Base-by-base conservation (phyloP, 1,140 invertebrate species). In the Euborellia annulipes region DNA sequence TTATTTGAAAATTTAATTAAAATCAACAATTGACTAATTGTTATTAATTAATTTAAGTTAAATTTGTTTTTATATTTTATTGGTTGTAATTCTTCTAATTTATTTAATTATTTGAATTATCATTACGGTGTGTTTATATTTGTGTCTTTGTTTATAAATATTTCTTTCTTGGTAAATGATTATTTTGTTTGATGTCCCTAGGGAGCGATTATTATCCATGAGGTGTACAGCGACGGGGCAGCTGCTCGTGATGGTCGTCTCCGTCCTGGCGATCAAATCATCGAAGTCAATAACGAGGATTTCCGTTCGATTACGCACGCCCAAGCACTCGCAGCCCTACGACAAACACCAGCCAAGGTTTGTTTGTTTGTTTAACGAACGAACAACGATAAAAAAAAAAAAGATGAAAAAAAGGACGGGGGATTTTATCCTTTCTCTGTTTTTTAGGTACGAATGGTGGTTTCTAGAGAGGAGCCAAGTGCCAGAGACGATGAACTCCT, bases 151-250 rank as follows among this genome's bases (percentile, higher is more conserved):
- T n/a, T n/a, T 2, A 9, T 2, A 3, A 20, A 17, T 18, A 36
- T 36, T n/a, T n/a, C n/a, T n/a, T n/a, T n/a, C n/a, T n/a, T n/a
- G n/a, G n/a, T n/a, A n/a, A n/a, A n/a, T n/a, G n/a, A 18, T 41
- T 39, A 22, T 47, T 46, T 36, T 50, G 52, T 36, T 63, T 68
- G 0, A n/a, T n/a, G n/a, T n/a, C n/a, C n/a, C n/a, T 59, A 93
- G 87, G 85, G 84, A 52, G 85, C 84, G 23, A 85, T 92, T 39
- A 82, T 94, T 48, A 78, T 96, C 46, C 78, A 93, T 53, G 90
- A 94, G 60, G 78, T 96, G n/a, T 93, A 89, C 60, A 78, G 84
- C 11, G 83, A 86, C 46, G 89, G 92, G n/a, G 85, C 82, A 3
- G 81, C 90, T 13, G 85, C 81, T 0, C 83, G 85, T 58, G 94